Base-by-base conservation (phyloP, 2,888 invertebrate genomes). In the Nephrotoma appendiculata region DNA sequence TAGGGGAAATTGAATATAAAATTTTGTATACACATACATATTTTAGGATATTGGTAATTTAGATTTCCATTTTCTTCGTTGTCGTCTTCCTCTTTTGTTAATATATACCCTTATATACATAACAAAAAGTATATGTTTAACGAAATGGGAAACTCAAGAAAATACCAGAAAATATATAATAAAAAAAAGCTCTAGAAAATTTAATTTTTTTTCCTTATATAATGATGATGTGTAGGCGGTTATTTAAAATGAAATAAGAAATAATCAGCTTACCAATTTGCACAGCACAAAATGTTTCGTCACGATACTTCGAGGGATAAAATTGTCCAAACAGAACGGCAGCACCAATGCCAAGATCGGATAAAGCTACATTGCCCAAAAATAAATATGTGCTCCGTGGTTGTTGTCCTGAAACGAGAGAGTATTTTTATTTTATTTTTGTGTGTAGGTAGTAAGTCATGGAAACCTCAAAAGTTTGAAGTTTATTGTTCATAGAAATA, bases 311-410 rank as follows among this genome's bases (percentile, higher is more conserved):
- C 87, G 89, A 90, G 1, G 93, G 92, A 89, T 90, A 92, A 41
- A 90, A 88, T 88, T 92, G 91, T 0, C 93, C 94, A 87, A 94
- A 93, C 83, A 94, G 90, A 1, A 94, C 92, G 0, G 94, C 93
- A 43, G 93, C 89, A 5, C 94, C 94, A n/a, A 94, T 93, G n/a
- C 94, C 91, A 9, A 94, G 92, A 89, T 95, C 94, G 0, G 94
- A 93, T 87, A 95, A 91, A 0, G 94, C 94, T 1, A 95, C 94
- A 90, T 95, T 95, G 1, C 95, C 95, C 3, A 95, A 92, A 86
- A 95, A 92, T 85, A 95, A 91, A 89, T 95, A 95, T 0, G 94
- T 94, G 87, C 93, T 93, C 88, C 93, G 93, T 6, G 94, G 94
- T 89, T 94, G 93, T 88, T 93, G 93, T 88, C 94, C 94, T 94